phyloP scores from a whole-genome alignment of 1,140 invertebrate genomes.

The Pseudoatta argentina region DNA sequence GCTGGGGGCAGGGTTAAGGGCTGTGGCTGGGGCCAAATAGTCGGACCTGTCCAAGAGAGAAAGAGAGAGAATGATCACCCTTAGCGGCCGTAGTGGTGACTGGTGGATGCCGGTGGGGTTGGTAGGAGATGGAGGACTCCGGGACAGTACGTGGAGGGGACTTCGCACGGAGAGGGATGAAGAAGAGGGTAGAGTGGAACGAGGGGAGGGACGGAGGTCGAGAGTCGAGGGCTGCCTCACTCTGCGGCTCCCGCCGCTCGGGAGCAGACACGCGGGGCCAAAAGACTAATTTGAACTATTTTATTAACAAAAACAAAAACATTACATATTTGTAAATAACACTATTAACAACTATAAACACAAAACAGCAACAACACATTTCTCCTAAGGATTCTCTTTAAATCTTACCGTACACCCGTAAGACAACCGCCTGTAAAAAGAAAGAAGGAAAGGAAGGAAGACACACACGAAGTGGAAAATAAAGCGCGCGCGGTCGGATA shows the following conservation, averaged over 20 bases:
- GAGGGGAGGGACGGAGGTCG: conserved; percentile 76
- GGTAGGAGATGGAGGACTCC: conserved; percentile 62
- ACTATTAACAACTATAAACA: conserved; percentile 77
- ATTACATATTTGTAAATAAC: conserved; percentile 84
- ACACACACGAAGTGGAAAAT: conserved; percentile 42
- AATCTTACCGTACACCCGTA: conserved; percentile 66
- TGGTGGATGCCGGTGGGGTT: conserved; percentile 55
- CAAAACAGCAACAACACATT: conserved; percentile 69
- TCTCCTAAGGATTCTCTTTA: conserved; percentile 73
- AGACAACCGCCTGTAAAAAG: conserved; percentile 66
- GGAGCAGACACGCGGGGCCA: conserved; percentile 87
- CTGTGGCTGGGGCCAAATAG: conserved; percentile 75
- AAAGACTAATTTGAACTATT: conserved; percentile 83
- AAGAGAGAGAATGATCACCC: conserved; percentile 35
- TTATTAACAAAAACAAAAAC: conserved; percentile 82
- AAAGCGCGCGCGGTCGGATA: conserved; percentile 30
- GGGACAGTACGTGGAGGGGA: conserved; percentile 53
- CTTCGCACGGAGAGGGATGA: conserved; percentile 50
- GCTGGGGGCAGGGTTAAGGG: conserved; percentile 44
- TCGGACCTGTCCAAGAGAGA: conserved; percentile 48
- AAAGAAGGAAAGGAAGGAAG: conserved; percentile 50
- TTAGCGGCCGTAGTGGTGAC: conserved; percentile 50
- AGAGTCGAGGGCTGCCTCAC: conserved; percentile 83
- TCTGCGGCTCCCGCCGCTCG: conserved; percentile 87
- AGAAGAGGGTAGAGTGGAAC: conserved; percentile 62